These are phyloP conservation scores for Nebria ingens DNA, from an alignment of 1,140 invertebrate genomes.

Conservation along the genomic window DNA sequence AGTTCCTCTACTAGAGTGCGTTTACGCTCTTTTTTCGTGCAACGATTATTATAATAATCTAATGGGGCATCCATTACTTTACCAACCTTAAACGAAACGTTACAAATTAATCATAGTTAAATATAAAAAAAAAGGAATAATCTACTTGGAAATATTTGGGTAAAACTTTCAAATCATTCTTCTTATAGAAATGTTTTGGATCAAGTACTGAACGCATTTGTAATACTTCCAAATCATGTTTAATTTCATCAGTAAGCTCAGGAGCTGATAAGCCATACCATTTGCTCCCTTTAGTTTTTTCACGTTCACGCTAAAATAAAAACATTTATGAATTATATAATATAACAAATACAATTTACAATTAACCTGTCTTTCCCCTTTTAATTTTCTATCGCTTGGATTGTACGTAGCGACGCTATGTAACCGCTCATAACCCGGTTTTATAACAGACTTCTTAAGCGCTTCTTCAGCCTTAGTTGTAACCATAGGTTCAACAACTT, in stretches of 20 bases:
- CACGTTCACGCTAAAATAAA: slow-evolving; percentile 43
- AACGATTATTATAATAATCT: slow-evolving; percentile 61
- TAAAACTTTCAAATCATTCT: slow-evolving; percentile 72
- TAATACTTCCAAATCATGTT: slow-evolving; percentile 76
- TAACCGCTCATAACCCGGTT: slow-evolving; percentile 54
- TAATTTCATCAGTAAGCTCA: slow-evolving; percentile 78
- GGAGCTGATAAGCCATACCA: slow-evolving; percentile 85
- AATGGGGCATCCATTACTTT: slow-evolving; percentile 60
- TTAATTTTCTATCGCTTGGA: slow-evolving; percentile 46
- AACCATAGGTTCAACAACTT: background rate
- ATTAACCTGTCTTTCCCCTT: slow-evolving; percentile 47
- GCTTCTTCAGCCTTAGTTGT: slow-evolving; percentile 42
- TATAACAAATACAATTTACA: slow-evolving; percentile 12
- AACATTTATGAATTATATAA: slow-evolving; percentile 11
- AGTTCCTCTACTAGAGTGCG: slow-evolving; percentile 85
- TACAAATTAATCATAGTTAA: too few species aligned
- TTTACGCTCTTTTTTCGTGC: slow-evolving; percentile 81
- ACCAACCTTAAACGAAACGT: slow-evolving; percentile 47
- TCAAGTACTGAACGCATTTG: slow-evolving; percentile 88
- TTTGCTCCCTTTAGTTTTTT: slow-evolving; percentile 68
- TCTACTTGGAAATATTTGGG: slow-evolving; percentile 87
- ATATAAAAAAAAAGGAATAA: background rate
- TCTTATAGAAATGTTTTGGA: slow-evolving; percentile 89
- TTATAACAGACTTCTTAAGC: slow-evolving; percentile 52
- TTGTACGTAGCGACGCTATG: slow-evolving; percentile 48